These are phyloP conservation scores for Antheraea pernyi DNA, from an alignment of 1,140 invertebrate species.

Conservation along the genomic window DNA sequence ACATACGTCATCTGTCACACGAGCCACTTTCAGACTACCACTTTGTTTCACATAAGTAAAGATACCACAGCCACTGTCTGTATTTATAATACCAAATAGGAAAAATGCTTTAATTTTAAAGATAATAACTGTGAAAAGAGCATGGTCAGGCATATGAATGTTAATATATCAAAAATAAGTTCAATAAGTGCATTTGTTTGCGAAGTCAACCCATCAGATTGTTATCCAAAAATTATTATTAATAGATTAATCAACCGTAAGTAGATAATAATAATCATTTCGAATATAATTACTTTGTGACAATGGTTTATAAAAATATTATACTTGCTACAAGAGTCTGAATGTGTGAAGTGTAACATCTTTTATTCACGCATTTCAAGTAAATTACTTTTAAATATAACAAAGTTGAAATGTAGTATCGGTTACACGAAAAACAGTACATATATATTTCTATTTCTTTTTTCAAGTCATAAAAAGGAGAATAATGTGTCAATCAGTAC, in stretches of 20 bases:
- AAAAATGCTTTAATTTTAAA: constrained; percentile 71
- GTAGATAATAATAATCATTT: too few relatives aligned
- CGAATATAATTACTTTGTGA: too few relatives aligned
- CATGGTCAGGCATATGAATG: constrained; percentile 61
- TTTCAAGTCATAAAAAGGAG: too few relatives aligned
- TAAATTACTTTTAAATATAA: too few relatives aligned
- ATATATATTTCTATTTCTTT: too few relatives aligned
- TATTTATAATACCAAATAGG: constrained; percentile 79
- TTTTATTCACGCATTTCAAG: too few relatives aligned
- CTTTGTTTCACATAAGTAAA: constrained; percentile 71
- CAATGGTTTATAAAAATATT: too few relatives aligned
- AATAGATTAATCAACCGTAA: too few relatives aligned
- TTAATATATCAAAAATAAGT: constrained; percentile 43
- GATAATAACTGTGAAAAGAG: constrained; percentile 64
- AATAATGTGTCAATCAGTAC: background rate
- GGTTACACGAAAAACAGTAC: too few relatives aligned
- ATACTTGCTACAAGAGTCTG: too few relatives aligned
- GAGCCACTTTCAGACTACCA: constrained; percentile 54
- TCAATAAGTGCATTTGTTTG: constrained; percentile 60
- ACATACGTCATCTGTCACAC: constrained; percentile 70
- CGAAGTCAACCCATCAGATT: background rate
- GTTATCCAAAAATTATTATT: background rate
- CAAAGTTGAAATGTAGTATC: too few relatives aligned
- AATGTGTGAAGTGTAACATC: too few relatives aligned
- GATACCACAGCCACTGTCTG: constrained; percentile 78